phyloP scores from a whole-genome alignment of 1,140 invertebrate genomes.

The Temnothorax curvispinosus region DNA sequence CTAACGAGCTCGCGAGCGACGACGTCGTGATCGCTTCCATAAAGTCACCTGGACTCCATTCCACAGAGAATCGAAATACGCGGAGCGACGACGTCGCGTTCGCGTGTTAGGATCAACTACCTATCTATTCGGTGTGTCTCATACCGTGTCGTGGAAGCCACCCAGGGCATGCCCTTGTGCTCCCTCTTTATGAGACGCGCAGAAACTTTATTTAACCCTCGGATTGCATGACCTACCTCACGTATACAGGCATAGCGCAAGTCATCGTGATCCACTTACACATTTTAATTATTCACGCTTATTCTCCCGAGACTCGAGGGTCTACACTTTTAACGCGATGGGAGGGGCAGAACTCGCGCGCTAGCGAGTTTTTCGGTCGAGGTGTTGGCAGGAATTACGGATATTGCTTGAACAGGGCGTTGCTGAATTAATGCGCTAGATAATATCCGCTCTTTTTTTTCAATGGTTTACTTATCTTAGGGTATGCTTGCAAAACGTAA shows the following conservation, averaged over 20 bases:
- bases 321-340: neutral
- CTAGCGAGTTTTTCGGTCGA: neutral
- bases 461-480: neutral
- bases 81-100: neutral
- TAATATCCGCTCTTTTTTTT: neutral
- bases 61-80: conserved; percentile 30
- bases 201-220: conserved; percentile 1
- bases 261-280: conserved; percentile 30
- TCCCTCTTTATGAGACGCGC: neutral
- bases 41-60: conserved; percentile 42
- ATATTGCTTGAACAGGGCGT: neutral
- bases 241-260: neutral
- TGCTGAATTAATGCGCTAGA: conserved; percentile 14
- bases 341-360: neutral
- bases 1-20: conserved; percentile 47
- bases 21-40: conserved; percentile 45
- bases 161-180: neutral
- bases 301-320: neutral
- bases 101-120: conserved; percentile 24
- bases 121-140: neutral
- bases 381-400: neutral
- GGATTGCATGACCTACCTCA: conserved; percentile 22
- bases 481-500: neutral
- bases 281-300: conserved; percentile 23
- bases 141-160: neutral